A percentile compares a stretch with the other conserved stretches of the same genome.
phyloP scores from a whole-genome alignment of 2,797 vertebrate genomes.

The Pagetopsis macropterus region DNA sequence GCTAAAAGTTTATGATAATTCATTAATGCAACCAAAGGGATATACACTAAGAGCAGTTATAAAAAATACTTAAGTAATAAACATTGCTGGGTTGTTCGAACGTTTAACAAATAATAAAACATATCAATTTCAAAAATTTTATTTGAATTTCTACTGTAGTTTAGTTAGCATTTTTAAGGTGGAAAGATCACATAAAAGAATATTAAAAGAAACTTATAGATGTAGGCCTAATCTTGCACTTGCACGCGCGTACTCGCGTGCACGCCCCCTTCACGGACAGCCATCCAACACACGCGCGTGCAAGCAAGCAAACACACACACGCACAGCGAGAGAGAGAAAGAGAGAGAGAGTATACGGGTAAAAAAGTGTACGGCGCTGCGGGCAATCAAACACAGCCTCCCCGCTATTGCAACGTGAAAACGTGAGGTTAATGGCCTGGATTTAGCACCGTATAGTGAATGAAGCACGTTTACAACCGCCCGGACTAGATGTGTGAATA shows the following conservation, averaged over 20 bases:
- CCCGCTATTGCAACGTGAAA: constrained; percentile 60
- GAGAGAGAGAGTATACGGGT: constrained; percentile 51
- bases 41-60: background rate
- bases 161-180: background rate
- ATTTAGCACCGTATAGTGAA: constrained; percentile 60
- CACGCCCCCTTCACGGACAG: constrained; percentile 23
- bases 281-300: no score
- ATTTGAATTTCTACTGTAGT: background rate
- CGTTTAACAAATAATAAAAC: background rate
- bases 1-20: constrained; percentile 30
- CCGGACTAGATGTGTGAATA: constrained; percentile 49
- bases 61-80: background rate
- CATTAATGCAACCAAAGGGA: constrained; percentile 3
- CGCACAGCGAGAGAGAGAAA: constrained; percentile 27
- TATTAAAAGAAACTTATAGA: background rate
- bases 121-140: background rate
- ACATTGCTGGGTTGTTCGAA: background rate
- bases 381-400: constrained; percentile 61
- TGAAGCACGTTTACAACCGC: constrained; percentile 70
- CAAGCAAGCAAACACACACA: background rate
- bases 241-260: constrained; percentile 56
- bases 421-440: constrained; percentile 68
- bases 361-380: constrained; percentile 55
- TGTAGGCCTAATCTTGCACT: constrained; percentile 38
- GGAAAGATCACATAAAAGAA: background rate